Evolutionary conservation across 2,797 vertebrate species (phyloP).

Genomic region (Sylvilagus floridanus): DNA sequence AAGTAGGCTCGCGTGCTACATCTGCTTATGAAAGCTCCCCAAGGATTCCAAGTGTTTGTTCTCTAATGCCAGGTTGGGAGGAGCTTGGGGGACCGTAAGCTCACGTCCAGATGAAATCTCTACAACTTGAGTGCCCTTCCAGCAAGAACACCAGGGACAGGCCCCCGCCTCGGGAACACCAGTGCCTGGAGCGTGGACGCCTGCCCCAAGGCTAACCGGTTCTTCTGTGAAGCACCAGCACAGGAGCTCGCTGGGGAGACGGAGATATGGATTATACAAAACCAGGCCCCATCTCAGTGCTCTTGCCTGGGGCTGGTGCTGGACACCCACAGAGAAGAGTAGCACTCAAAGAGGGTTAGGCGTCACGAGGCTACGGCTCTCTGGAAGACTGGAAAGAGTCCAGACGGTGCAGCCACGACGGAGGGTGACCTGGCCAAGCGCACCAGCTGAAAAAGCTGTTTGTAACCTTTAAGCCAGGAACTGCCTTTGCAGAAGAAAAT

Average conservation of each 20-base stretch:
- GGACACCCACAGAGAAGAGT: background rate
- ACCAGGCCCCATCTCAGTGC: too few species aligned
- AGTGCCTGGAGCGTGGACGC: background rate
- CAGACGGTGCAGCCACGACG: background rate
- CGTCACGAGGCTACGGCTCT: background rate
- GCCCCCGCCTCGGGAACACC: fast-evolving
- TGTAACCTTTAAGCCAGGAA: background rate
- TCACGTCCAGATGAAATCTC: background rate
- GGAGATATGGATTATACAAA: too few species aligned
- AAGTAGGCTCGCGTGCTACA: background rate
- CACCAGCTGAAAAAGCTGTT: background rate
- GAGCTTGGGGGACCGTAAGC: too few species aligned
- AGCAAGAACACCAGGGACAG: too few species aligned
- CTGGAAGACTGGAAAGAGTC: background rate
- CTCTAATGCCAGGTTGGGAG: background rate
- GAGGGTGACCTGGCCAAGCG: background rate
- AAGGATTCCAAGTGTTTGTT: background rate
- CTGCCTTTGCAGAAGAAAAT: background rate
- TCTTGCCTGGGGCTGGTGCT: background rate
- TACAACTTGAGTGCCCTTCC: background rate
- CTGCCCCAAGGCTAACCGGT: background rate
- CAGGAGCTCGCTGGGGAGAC: too few species aligned
- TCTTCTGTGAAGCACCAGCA: too few species aligned
- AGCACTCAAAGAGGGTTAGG: background rate
- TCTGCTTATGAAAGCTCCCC: background rate